Evolutionary conservation across 2,888 invertebrate genomes (phyloP).

Genomic region (Volucella zonaria): DNA sequence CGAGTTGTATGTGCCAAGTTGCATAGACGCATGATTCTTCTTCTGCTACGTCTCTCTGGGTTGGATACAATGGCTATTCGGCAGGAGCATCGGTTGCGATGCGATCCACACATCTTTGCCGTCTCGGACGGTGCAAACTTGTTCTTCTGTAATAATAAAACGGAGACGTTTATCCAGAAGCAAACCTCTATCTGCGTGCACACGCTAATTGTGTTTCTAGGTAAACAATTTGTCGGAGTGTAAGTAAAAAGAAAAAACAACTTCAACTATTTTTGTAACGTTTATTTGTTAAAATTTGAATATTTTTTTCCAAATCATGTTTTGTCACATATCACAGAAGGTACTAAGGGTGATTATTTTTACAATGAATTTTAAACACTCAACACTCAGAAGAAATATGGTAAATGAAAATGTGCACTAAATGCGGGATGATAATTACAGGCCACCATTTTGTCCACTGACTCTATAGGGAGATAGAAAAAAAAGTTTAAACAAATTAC

Average conservation of each 20-base stretch:
- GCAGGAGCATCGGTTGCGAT: no score
- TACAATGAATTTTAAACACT: conserved; percentile 14
- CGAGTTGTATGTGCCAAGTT: no score
- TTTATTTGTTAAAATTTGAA: conserved; percentile 6
- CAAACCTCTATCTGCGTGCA: no score
- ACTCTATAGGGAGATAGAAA: conserved; percentile 31
- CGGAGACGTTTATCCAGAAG: no score
- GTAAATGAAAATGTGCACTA: conserved; percentile 38
- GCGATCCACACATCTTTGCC: no score
- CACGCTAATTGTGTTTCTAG: no score
- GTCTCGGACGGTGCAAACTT: no score
- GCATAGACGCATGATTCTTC: no score
- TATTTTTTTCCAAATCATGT: conserved; percentile 60
- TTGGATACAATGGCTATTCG: no score
- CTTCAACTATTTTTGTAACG: neutral
- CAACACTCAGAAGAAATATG: conserved; percentile 20
- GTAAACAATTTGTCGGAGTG: no score
- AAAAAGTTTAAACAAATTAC: neutral
- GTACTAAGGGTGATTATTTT: conserved; percentile 51
- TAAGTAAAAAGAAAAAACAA: conserved; percentile 5
- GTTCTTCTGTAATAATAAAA: no score
- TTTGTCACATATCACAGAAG: conserved; percentile 68
- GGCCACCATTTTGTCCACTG: conserved; percentile 42
- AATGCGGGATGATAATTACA: conserved; percentile 47
- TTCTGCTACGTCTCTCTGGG: no score